Percentiles rank a stretch among this genome's conserved stretches.
phyloP scores from a whole-genome alignment of 2,113 vertebrate genomes.

The Hippotragus niger region DNA sequence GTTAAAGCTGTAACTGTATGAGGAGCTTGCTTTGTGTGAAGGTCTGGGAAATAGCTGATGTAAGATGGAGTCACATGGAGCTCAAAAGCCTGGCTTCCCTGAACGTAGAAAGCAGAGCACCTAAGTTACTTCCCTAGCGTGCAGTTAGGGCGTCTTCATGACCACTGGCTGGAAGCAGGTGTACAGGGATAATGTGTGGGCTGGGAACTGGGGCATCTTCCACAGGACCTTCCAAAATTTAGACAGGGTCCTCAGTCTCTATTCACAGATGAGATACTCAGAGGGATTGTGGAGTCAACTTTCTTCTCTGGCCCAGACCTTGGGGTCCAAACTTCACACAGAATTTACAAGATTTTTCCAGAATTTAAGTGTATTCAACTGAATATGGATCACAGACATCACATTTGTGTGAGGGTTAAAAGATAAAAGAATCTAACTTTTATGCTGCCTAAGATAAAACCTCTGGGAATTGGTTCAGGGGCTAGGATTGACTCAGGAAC shows the following conservation, averaged over 20 bases:
- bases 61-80: neutral
- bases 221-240: neutral
- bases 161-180: neutral
- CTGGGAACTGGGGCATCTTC: neutral
- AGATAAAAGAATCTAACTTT: neutral
- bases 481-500: neutral
- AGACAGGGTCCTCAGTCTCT: neutral
- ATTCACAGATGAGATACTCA: neutral
- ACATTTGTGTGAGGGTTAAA: neutral
- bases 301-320: neutral
- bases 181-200: neutral
- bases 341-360: neutral
- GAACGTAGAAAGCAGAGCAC: neutral
- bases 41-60: neutral
- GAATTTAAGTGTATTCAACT: neutral
- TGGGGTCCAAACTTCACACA: neutral
- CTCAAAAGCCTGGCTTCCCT: neutral
- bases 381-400: neutral
- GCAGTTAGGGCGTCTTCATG: neutral
- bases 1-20: neutral
- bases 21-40: neutral
- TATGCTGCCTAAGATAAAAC: neutral
- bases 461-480: neutral
- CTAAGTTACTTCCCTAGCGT: neutral
- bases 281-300: neutral